Base-by-base conservation (phyloP, 2,888 invertebrate genomes). In the Thereva unica region DNA sequence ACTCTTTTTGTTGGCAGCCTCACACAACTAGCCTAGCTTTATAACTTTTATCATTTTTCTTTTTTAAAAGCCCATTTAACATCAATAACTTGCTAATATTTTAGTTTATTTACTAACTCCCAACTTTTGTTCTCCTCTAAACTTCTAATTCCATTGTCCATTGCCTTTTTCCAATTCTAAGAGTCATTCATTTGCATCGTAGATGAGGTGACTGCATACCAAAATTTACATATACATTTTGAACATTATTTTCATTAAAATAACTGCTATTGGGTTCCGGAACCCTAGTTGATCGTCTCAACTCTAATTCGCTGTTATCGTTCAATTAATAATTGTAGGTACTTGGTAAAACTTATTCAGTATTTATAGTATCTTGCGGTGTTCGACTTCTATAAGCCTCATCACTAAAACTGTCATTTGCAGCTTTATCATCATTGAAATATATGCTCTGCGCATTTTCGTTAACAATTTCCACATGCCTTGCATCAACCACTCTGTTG, bases 121-220 rank as follows among this genome's bases (percentile, higher is more conserved):
- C 75, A 77, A 34, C 75, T 77, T 40, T 75, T 70, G 66, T 77
- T 76, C 70, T 73, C 72, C 44, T 68, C 75, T 6, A 53, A 9
- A 53, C 9, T n/a, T 45, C 73, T 67, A 38, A 75, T 74, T 71
- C 77, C 76, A 2, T 53, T 40, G 10, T 75, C 67, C 73, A 76
- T 76, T 8, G 75, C 76, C 10, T 10, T 54, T 69, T 73, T 66
- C 75, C 66, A 66, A 69, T 74, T 56, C 45, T 71, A 69, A 66
- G 4, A 4, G 7, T 53, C 38, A 4, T 8, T 5, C 7, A 9
- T 38, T 9, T 9, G 12, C 8, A 10, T 12, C 4, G 12, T 23
- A 23, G 23, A 2, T 23, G 23, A 2, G 23, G 2, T 23, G 23
- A 23, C 23, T 2, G 23, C 23, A 23, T 23, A 23, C 23, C 1